A percentile compares a stretch with the other conserved stretches of the same genome.
These are phyloP conservation scores for Ashinkailepas kermadecensis DNA, from an alignment of 2,888 invertebrate species.

Conservation along the genomic window DNA sequence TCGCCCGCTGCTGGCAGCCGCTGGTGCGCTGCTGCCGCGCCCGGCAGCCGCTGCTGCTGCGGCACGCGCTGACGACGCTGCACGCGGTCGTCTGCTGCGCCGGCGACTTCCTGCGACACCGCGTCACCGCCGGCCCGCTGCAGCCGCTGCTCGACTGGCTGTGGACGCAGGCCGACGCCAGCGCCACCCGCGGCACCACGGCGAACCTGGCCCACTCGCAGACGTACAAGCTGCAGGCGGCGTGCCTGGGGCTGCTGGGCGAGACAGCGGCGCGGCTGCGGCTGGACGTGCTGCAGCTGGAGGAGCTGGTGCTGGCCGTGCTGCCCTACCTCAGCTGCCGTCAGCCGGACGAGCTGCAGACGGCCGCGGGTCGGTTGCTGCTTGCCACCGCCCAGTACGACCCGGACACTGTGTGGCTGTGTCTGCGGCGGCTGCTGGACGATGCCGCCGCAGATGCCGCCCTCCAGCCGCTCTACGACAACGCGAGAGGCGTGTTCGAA, in stretches of 20 bases:
- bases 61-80: background rate
- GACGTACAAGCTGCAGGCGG: background rate
- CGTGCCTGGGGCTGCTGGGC: background rate
- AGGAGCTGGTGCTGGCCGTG: background rate
- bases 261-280: slow-evolving; percentile 1
- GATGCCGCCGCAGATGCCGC: background rate
- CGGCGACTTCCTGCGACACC: slow-evolving; percentile 8
- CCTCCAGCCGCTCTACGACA: slow-evolving; percentile 57
- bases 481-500: slow-evolving; percentile 86
- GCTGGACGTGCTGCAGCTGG: background rate
- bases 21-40: slow-evolving; percentile 13
- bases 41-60: slow-evolving; percentile 1
- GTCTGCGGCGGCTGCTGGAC: slow-evolving; percentile 51
- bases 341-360: slow-evolving; percentile 48
- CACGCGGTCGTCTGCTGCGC: background rate
- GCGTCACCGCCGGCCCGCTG: background rate
- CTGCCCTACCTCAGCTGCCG: slow-evolving; percentile 44
- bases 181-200: background rate
- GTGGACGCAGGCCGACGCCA: background rate
- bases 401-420: slow-evolving; percentile 60
- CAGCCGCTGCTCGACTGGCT: background rate
- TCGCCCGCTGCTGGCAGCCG: slow-evolving; percentile 17
- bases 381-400: slow-evolving; percentile 71
- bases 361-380: slow-evolving; percentile 65
- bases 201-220: background rate